Conservation (phyloP, 2,797 vertebrate genomes). For the Acanthurus lineatus region DNA sequence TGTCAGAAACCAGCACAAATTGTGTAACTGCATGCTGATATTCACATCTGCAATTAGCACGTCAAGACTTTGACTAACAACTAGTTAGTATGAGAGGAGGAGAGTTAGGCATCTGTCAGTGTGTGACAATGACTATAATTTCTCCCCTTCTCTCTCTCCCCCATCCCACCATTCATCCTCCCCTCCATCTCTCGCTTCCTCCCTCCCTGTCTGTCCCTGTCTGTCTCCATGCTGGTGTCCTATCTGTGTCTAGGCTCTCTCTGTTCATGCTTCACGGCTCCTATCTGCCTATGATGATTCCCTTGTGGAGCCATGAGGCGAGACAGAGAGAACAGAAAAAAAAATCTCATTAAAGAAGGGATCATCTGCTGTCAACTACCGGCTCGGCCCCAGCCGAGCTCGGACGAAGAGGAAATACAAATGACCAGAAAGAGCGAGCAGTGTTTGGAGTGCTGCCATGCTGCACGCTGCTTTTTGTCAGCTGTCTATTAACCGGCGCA, state of each 20-base stretch:
- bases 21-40: background rate
- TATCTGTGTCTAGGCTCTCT: conserved; percentile 60
- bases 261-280: conserved; percentile 79
- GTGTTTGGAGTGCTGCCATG: conserved; percentile 59
- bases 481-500: conserved; percentile 20
- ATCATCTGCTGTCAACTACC: conserved; percentile 76
- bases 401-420: conserved; percentile 66
- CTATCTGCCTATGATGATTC: conserved; percentile 74
- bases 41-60: conserved; percentile 48
- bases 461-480: conserved; percentile 46
- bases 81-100: conserved; percentile 3
- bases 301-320: conserved; percentile 71
- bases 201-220: background rate
- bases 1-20: background rate
- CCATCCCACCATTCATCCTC: conserved; percentile 28
- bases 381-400: conserved; percentile 48
- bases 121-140: conserved; percentile 43
- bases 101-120: conserved; percentile 37
- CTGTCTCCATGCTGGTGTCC: conserved; percentile 58
- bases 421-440: conserved; percentile 53
- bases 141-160: conserved; percentile 10
- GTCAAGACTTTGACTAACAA: conserved; percentile 24
- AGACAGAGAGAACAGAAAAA: conserved; percentile 47
- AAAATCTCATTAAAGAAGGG: conserved; percentile 79
- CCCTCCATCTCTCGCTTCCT: conserved; percentile 14